Conservation (phyloP, 1,140 invertebrate genomes). For the Drosophila equinoxialis region DNA sequence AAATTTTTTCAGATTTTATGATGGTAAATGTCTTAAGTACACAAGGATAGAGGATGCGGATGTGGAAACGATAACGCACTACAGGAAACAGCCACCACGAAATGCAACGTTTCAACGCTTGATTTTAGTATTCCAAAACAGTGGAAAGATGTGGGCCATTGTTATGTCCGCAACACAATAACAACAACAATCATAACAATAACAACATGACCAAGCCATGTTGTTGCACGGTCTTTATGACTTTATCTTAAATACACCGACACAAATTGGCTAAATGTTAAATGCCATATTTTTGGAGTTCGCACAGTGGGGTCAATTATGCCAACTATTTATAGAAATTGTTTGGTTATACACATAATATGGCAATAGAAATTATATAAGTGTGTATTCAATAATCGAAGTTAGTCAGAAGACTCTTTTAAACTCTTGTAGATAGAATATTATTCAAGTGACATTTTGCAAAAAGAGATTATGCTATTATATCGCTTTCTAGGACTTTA, state of each 20-base stretch:
- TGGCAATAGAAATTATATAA: too few relatives aligned
- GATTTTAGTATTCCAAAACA: slow-evolving; percentile 49
- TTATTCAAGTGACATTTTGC: too few relatives aligned
- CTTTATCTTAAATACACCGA: slow-evolving; percentile 30
- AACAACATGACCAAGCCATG: slow-evolving; percentile 25
- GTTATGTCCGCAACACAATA: slow-evolving; percentile 22
- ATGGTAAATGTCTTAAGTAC: slow-evolving; percentile 17
- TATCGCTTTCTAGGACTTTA: too few relatives aligned
- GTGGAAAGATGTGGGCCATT: slow-evolving; percentile 15
- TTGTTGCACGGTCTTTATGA: slow-evolving; percentile 68
- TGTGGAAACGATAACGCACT: slow-evolving; percentile 38
- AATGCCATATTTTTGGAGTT: slow-evolving; percentile 3
- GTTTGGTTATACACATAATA: too few relatives aligned
- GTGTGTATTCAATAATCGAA: too few relatives aligned
- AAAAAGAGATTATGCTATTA: too few relatives aligned
- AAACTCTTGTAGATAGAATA: too few relatives aligned
- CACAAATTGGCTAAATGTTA: slow-evolving; percentile 18
- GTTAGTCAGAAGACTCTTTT: too few relatives aligned
- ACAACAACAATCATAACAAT: slow-evolving; percentile 20
- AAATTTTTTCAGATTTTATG: slow-evolving; percentile 55
- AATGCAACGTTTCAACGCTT: slow-evolving; percentile 39
- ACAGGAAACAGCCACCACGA: slow-evolving; percentile 35
- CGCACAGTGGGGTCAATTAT: not conserved
- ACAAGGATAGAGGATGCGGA: slow-evolving; percentile 28
- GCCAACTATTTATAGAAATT: too few relatives aligned